Evolutionary conservation across 2,888 invertebrate species (phyloP).

Genomic region (Biston stratarius): DNA sequence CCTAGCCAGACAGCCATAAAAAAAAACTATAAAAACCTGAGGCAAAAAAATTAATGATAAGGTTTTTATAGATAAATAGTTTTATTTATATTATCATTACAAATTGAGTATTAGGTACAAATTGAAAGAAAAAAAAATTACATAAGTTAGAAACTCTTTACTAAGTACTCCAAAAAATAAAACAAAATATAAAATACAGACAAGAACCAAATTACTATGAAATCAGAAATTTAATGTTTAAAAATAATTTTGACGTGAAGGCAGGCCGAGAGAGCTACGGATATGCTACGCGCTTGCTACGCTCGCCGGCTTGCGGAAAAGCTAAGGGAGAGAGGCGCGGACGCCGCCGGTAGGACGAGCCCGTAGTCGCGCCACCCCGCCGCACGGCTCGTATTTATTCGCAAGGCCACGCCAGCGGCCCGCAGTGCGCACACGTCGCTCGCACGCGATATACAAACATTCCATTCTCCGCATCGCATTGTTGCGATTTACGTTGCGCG

Average conservation of each 20-base stretch:
- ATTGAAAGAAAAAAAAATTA: too few relatives aligned
- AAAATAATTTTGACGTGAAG: background rate
- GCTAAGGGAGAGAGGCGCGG: constrained; percentile 58
- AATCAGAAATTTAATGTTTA: too few relatives aligned
- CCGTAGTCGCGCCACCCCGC: constrained; percentile 67
- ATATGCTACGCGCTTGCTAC: constrained; percentile 61
- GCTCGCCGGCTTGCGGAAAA: constrained; percentile 64
- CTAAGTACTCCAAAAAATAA: too few relatives aligned
- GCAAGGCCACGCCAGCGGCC: constrained; percentile 83
- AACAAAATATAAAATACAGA: too few relatives aligned
- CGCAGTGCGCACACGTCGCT: constrained; percentile 83
- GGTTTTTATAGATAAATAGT: too few relatives aligned
- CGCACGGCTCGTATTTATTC: constrained; percentile 75
- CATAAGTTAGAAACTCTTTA: too few relatives aligned
- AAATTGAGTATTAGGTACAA: too few relatives aligned
- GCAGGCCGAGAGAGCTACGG: constrained; percentile 57
- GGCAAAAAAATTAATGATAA: too few relatives aligned
- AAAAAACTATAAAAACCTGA: too few relatives aligned
- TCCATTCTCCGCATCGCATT: constrained; percentile 66
- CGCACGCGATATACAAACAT: constrained; percentile 77
- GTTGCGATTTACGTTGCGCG: constrained; percentile 71
- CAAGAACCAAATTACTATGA: too few relatives aligned
- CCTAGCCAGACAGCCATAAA: too few relatives aligned
- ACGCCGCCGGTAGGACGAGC: constrained; percentile 72
- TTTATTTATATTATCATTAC: too few relatives aligned